phyloP scores from a whole-genome alignment of 2,888 invertebrate species.

The Hemicrepidius hirtus region DNA sequence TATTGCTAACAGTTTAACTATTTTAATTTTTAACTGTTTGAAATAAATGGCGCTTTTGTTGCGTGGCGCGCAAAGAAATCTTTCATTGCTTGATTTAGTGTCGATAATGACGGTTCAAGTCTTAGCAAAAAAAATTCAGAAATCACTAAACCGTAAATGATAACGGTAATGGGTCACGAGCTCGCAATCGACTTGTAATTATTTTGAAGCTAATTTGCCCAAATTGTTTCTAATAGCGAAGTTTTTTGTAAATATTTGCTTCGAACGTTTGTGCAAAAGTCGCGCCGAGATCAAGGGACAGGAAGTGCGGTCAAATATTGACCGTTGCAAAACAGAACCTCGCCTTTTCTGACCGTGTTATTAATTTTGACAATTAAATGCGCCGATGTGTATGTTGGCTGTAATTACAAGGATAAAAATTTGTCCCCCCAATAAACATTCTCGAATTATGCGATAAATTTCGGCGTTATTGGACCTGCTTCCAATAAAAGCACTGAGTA shows the following conservation, averaged over 20 bases:
- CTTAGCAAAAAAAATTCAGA: conserved; percentile 30
- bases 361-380: conserved; percentile 24
- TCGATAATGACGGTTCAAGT: conserved; percentile 38
- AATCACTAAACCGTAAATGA: conserved; percentile 45
- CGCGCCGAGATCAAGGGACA: neutral
- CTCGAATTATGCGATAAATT: conserved; percentile 29
- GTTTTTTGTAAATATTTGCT: conserved; percentile 16
- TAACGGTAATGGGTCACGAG: conserved; percentile 45
- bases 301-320: conserved; percentile 21
- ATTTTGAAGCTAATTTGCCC: conserved; percentile 19
- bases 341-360: conserved; percentile 15
- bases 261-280: neutral
- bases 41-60: conserved; percentile 19
- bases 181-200: conserved; percentile 19
- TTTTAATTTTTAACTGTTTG: neutral
- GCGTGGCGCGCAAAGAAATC: conserved; percentile 20
- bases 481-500: conserved; percentile 28
- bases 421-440: conserved; percentile 29
- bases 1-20: neutral
- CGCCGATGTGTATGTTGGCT: conserved; percentile 6
- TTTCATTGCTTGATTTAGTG: conserved; percentile 43
- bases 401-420: conserved; percentile 24
- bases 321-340: neutral
- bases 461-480: conserved; percentile 26
- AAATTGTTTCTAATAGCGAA: conserved; percentile 34